Base-by-base conservation (phyloP, 64 coral and sea anemone species). In the Stylophora pistillata region DNA sequence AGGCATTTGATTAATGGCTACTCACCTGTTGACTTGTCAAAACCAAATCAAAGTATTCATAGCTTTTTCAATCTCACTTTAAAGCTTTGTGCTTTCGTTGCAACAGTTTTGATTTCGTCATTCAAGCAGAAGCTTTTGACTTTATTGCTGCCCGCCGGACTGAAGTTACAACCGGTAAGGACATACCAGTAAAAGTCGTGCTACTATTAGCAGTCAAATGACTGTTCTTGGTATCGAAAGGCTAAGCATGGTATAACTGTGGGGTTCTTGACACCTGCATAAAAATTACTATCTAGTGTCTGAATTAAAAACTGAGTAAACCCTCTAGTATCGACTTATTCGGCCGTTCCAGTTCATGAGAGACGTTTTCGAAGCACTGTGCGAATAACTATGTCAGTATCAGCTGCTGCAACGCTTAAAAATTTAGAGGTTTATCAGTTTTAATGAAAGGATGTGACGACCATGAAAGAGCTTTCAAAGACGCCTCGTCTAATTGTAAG, bases 221-320 rank as follows among this genome's bases (percentile, higher is more conserved):
- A 76, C 53, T 54, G 74, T 34, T 52, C n/a, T n/a, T n/a, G n/a
- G n/a, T n/a, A n/a, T n/a, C n/a, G n/a, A n/a, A n/a, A n/a, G n/a
- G n/a, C n/a, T 55, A 47, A 52, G 74, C 27, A n/a, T 77, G 21
- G n/a, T 77, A 21, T 9, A 56, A 23, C 74, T 77, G n/a, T n/a
- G n/a, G n/a, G n/a, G n/a, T n/a, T n/a, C n/a, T n/a, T n/a, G 74
- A 77, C 74, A 77, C 73, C 20, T 74, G 73, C 73, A 74, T 74
- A 52, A 34, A 74, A 74, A 74, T 30, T 74, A 52, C 73, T 18
- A 74, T 74, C 56, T 77, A 77, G 74, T 55, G 52, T 77, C 47
- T n/a, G n/a, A n/a, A n/a, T 77, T 55, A 56, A 76, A 55, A 37
- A 37, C 41, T 77, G 20, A 55, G 12, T n/a, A n/a, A n/a, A n/a